Evolutionary conservation across 2,888 invertebrate genomes (phyloP).

Genomic region (Cheilosia variabilis): DNA sequence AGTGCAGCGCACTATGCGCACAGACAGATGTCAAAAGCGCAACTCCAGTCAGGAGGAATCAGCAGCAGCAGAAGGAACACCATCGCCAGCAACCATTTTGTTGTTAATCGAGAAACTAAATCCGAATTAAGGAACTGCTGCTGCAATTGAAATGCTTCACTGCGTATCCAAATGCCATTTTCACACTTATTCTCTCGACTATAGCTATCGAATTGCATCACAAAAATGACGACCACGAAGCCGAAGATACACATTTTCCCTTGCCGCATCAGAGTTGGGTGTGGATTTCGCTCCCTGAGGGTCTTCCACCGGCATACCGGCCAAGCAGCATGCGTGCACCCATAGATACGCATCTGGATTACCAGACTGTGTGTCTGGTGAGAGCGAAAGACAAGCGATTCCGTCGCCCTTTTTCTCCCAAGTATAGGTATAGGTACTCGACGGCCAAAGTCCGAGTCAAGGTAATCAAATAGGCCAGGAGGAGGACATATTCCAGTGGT

Average conservation of each 20-base stretch:
- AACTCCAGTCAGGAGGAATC: slow-evolving; percentile 43
- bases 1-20: slow-evolving; percentile 8
- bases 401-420: not conserved
- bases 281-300: slow-evolving; percentile 66
- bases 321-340: slow-evolving; percentile 46
- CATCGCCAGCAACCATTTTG: slow-evolving; percentile 21
- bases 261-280: slow-evolving; percentile 39
- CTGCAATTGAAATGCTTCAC: slow-evolving; percentile 15
- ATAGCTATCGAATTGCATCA: slow-evolving; percentile 57
- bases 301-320: slow-evolving; percentile 47
- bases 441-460: slow-evolving; percentile 51
- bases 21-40: slow-evolving; percentile 51
- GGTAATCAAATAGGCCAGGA: slow-evolving; percentile 57
- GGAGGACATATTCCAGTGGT: slow-evolving; percentile 49
- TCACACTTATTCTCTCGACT: slow-evolving; percentile 35
- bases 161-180: slow-evolving; percentile 30
- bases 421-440: too few relatives aligned
- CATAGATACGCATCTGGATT: slow-evolving; percentile 56
- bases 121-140: slow-evolving; percentile 64
- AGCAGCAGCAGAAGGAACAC: not conserved
- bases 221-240: slow-evolving; percentile 21
- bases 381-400: slow-evolving; percentile 6
- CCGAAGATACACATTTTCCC: slow-evolving; percentile 27
- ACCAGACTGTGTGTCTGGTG: slow-evolving; percentile 70
- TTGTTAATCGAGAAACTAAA: slow-evolving; percentile 68